Conservation (phyloP, 2,113 vertebrate species). For the Vidua macroura region DNA sequence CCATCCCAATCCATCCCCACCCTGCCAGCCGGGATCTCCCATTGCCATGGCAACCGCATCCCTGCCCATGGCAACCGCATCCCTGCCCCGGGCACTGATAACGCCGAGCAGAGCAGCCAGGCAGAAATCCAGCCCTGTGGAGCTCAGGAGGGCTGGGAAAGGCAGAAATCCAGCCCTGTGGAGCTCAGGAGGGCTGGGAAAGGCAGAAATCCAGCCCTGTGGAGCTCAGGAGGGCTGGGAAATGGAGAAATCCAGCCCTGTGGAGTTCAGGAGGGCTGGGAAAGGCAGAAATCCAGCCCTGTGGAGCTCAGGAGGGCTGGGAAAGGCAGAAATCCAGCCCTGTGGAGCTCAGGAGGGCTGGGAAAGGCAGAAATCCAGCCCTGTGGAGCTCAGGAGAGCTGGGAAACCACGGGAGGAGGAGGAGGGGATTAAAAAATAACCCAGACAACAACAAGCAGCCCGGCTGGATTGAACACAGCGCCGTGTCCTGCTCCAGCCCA, state of each 20-base stretch:
- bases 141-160: not conserved
- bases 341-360: not conserved
- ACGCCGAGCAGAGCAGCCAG: not conserved
- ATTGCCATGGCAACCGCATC: constrained; percentile 74
- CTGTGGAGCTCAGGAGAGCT: rapidly evolving
- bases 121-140: too few relatives aligned
- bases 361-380: not conserved
- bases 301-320: too few relatives aligned
- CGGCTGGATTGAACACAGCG: rapidly evolving
- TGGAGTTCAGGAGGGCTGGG: too few relatives aligned
- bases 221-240: too few relatives aligned
- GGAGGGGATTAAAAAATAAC: not conserved
- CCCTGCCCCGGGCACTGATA: constrained; percentile 57
- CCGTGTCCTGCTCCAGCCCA: not conserved
- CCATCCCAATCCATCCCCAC: too few relatives aligned
- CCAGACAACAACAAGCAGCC: not conserved
- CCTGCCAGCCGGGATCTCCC: not conserved
- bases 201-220: too few relatives aligned
- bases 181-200: too few relatives aligned
- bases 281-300: too few relatives aligned
- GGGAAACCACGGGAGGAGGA: rapidly evolving
- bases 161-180: too few relatives aligned
- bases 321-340: too few relatives aligned
- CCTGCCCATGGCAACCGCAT: not conserved
- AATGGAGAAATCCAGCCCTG: too few relatives aligned